Percentiles rank a stretch among this genome's conserved stretches.
These are phyloP conservation scores for Australoheros facetus DNA, from an alignment of 2,797 vertebrate genomes.

Conservation along the genomic window DNA sequence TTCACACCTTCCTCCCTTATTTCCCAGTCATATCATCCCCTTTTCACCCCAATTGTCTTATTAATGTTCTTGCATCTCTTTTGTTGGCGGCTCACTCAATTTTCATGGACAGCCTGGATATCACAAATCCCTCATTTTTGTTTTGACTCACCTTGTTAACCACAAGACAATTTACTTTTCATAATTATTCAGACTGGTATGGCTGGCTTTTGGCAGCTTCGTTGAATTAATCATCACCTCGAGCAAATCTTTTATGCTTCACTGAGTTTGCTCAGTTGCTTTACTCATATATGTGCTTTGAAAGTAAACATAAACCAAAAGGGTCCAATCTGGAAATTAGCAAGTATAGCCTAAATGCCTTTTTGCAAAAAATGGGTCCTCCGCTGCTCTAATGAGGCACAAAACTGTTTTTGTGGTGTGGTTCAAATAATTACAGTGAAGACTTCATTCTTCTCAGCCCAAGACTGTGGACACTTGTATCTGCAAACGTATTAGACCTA, in stretches of 20 bases:
- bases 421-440: constrained; percentile 7
- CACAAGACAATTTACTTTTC: constrained; percentile 35
- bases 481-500: background rate
- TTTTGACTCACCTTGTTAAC: constrained; percentile 46
- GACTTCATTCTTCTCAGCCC: background rate
- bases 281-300: constrained; percentile 19
- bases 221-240: constrained; percentile 45
- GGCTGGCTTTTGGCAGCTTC: constrained; percentile 27
- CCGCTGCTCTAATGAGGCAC: background rate
- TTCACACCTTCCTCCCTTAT: background rate
- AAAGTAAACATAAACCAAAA: constrained; percentile 20
- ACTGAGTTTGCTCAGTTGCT: constrained; percentile 21
- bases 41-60: background rate
- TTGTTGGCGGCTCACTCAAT: too few relatives aligned
- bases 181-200: constrained; percentile 29
- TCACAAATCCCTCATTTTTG: constrained; percentile 33
- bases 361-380: constrained; percentile 10
- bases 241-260: constrained; percentile 24
- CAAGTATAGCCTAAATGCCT: background rate
- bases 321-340: constrained; percentile 26
- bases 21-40: background rate
- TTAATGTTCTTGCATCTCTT: background rate
- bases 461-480: background rate
- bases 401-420: background rate
- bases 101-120: background rate